Evolutionary conservation across 2,113 vertebrate genomes (phyloP).

Genomic region (Pongo abelii): DNA sequence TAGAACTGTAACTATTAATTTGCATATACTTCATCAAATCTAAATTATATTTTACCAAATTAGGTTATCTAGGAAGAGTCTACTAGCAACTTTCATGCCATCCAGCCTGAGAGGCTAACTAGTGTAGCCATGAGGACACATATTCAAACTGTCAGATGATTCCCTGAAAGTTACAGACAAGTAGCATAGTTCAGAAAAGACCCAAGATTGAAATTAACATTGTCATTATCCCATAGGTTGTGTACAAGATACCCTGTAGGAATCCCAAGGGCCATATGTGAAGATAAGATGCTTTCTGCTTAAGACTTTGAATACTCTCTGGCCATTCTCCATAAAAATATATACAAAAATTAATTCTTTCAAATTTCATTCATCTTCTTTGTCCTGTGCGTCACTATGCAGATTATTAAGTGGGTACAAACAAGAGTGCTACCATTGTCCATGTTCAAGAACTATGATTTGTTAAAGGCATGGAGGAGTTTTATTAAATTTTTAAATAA

Average conservation of each 20-base stretch:
- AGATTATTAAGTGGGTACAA: neutral
- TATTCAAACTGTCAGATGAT: neutral
- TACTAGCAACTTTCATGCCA: neutral
- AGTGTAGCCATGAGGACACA: neutral
- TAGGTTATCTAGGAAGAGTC: neutral
- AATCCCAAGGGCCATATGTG: neutral
- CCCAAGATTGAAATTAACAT: neutral
- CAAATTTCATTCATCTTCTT: neutral
- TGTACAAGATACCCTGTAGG: neutral
- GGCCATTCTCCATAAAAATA: neutral
- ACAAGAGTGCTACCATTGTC: neutral
- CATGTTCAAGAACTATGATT: neutral
- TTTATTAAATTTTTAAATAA: neutral
- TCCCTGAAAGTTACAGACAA: neutral
- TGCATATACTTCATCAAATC: neutral
- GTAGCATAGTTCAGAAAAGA: neutral
- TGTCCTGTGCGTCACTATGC: neutral
- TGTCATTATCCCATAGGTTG: neutral
- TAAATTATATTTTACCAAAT: neutral
- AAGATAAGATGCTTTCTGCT: neutral
- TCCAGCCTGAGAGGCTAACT: neutral
- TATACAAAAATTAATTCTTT: neutral
- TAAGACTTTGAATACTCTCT: neutral
- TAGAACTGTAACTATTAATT: neutral
- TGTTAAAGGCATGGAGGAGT: conserved; percentile 7